These are phyloP conservation scores for Sebastiscus tertius DNA, from an alignment of 2,797 vertebrate species.

Conservation along the genomic window DNA sequence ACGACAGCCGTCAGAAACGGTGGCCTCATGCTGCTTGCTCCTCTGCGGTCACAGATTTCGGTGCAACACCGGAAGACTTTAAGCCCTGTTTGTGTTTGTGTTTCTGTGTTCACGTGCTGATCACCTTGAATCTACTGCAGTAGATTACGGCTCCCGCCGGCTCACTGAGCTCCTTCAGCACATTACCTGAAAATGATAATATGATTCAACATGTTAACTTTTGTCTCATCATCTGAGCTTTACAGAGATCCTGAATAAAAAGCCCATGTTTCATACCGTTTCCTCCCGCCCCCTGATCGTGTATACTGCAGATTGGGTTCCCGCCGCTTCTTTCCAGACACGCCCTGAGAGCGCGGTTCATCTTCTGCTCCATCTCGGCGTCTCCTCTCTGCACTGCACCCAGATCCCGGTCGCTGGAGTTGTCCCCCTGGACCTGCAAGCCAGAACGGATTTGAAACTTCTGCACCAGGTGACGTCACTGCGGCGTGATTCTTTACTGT, in stretches of 20 bases:
- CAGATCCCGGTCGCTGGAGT: constrained; percentile 87
- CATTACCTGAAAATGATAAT: constrained; percentile 83
- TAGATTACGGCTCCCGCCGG: constrained; percentile 90
- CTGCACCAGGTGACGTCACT: not conserved
- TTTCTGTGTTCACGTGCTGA: not conserved
- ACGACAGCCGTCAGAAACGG: no score
- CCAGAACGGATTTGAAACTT: not conserved
- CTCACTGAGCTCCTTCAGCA: constrained; percentile 93
- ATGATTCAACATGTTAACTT: not conserved
- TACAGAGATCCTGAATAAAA: not conserved
- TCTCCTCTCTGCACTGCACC: constrained; percentile 93
- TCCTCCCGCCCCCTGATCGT: constrained; percentile 94
- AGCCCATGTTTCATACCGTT: constrained; percentile 79
- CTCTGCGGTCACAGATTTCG: no score
- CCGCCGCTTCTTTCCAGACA: constrained; percentile 85
- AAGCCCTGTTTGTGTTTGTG: no score
- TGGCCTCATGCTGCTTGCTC: no score
- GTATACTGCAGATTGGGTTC: constrained; percentile 93
- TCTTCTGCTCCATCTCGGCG: constrained; percentile 96
- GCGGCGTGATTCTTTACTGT: not conserved
- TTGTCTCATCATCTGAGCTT: not conserved
- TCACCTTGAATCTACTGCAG: constrained; percentile 89
- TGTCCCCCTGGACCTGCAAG: constrained; percentile 91
- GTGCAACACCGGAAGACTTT: no score
- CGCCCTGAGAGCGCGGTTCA: constrained; percentile 92